A percentile compares a stretch with the other conserved stretches of the same genome.
Evolutionary conservation across 2,113 vertebrate genomes (phyloP).

Genomic region (Pangasianodon hypophthalmus): DNA sequence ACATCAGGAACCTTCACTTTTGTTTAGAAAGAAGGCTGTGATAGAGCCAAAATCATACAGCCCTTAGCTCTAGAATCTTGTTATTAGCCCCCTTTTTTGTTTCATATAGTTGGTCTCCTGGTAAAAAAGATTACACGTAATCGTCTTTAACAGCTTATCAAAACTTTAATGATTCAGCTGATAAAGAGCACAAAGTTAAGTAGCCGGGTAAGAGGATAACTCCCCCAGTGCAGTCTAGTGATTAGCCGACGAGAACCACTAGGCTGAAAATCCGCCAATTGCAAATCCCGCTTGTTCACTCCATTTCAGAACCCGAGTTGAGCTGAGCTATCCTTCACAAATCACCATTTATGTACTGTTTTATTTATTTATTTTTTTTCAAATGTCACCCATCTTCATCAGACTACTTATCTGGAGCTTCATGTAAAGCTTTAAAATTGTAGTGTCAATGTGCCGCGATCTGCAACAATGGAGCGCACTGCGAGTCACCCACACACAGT

Average conservation of each 20-base stretch:
- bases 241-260: constrained; percentile 80
- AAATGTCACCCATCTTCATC: constrained; percentile 59
- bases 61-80: neutral
- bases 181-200: constrained; percentile 84
- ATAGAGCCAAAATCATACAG: neutral
- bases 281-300: constrained; percentile 78
- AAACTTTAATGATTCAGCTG: constrained; percentile 83
- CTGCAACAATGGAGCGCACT: constrained; percentile 25
- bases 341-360: neutral
- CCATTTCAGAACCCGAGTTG: constrained; percentile 68
- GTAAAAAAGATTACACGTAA: constrained; percentile 76
- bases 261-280: constrained; percentile 74
- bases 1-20: neutral
- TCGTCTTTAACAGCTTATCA: constrained; percentile 83
- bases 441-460: constrained; percentile 53
- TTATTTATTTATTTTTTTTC: neutral
- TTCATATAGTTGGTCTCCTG: constrained; percentile 67
- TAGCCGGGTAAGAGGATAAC: constrained; percentile 82
- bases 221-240: constrained; percentile 79
- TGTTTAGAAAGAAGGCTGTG: neutral
- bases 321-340: constrained; percentile 53
- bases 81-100: neutral
- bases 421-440: constrained; percentile 49
- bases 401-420: constrained; percentile 62
- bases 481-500: neutral